A percentile compares a stretch with the other conserved stretches of the same genome.
phyloP scores from a whole-genome alignment of 1,140 invertebrate species.

The Anastrepha ludens region DNA sequence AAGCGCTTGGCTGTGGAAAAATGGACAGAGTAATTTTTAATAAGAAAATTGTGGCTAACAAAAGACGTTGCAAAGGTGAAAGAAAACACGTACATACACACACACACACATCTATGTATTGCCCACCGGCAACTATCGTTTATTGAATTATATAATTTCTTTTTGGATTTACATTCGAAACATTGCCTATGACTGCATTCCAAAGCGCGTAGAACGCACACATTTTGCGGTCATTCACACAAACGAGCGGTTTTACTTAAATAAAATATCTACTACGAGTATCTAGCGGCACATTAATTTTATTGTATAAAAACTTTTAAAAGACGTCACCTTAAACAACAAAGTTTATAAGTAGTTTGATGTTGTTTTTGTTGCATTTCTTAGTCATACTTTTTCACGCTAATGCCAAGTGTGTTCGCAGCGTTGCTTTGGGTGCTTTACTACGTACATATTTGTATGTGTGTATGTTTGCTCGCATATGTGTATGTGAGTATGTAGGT shows the following conservation, averaged over 20 bases:
- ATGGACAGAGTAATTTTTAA: background rate
- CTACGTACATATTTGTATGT: background rate
- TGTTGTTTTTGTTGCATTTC: constrained; percentile 11
- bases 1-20: background rate
- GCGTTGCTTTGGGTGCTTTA: background rate
- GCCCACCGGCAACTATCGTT: background rate
- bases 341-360: background rate
- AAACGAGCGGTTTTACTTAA: background rate
- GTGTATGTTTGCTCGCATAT: background rate
- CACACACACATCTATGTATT: too few species aligned
- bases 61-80: too few species aligned
- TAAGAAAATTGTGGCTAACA: background rate
- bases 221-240: constrained; percentile 46
- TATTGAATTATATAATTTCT: background rate
- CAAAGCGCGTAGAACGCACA: background rate
- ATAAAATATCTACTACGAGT: background rate
- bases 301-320: background rate
- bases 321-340: constrained; percentile 22
- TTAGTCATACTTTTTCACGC: constrained; percentile 28
- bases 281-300: background rate
- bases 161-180: background rate
- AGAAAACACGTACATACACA: too few species aligned
- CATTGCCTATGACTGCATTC: background rate
- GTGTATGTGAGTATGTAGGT: background rate
- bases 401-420: background rate